Evolutionary conservation across 2,888 invertebrate species (phyloP).

Genomic region (Limnephilus rhombicus): DNA sequence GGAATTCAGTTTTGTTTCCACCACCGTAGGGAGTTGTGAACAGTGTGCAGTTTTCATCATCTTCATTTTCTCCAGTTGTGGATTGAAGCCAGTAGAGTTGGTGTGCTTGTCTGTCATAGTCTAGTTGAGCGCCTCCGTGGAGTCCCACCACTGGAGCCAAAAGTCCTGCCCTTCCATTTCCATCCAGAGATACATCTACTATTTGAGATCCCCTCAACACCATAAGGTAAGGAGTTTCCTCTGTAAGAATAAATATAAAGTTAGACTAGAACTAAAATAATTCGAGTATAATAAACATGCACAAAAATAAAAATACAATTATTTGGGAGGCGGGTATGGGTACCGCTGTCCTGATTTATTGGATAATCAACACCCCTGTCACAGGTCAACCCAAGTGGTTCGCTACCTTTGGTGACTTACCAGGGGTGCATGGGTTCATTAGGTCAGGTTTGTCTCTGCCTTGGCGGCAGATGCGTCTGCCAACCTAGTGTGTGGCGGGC

Average conservation of each 20-base stretch:
- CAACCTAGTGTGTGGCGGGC: too few species aligned
- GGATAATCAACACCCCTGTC: too few species aligned
- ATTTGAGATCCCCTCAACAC: constrained; percentile 93
- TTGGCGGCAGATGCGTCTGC: too few species aligned
- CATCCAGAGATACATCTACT: constrained; percentile 88
- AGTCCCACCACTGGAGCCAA: constrained; percentile 93
- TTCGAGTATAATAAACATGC: not conserved
- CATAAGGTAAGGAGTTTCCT: constrained; percentile 93
- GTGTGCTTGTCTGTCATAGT: constrained; percentile 92
- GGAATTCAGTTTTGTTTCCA: constrained; percentile 89
- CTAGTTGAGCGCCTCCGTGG: constrained; percentile 90
- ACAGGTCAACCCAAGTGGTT: too few species aligned
- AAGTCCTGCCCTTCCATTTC: constrained; percentile 86
- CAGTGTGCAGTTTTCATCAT: constrained; percentile 91
- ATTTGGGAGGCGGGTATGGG: too few species aligned
- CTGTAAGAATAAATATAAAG: constrained; percentile 71
- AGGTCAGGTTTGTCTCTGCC: too few species aligned
- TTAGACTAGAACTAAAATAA: constrained; percentile 56
- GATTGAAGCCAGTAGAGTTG: constrained; percentile 92
- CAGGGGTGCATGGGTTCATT: too few species aligned
- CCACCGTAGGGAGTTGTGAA: constrained; percentile 91
- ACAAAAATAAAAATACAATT: not conserved
- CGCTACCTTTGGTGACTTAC: too few species aligned
- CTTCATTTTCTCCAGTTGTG: constrained; percentile 82
- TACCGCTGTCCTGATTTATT: too few species aligned